Evolutionary conservation across 1,140 invertebrate genomes (phyloP).

Genomic region (Oppia nitens): DNA sequence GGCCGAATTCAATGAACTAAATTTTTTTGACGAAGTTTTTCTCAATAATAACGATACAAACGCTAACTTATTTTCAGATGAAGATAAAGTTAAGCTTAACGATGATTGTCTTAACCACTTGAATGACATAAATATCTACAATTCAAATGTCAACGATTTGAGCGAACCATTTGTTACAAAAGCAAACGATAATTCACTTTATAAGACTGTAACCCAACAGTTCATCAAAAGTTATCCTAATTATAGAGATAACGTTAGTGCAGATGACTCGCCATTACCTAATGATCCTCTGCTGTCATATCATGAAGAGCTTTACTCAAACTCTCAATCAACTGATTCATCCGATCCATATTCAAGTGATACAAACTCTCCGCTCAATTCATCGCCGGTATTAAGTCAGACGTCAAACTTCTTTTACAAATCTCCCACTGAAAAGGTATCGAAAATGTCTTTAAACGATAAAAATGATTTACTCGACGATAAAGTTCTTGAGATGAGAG

Average conservation of each 20-base stretch:
- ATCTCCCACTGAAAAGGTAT: not conserved
- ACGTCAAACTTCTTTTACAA: not conserved
- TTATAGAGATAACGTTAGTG: not conserved
- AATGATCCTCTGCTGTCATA: not conserved
- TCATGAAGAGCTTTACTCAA: not conserved
- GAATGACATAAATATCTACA: not conserved
- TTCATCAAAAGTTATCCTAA: not conserved
- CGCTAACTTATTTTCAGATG: not conserved
- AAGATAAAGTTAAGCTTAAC: not conserved
- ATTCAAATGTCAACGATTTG: not conserved
- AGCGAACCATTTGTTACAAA: not conserved
- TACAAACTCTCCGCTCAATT: not conserved
- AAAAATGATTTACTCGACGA: constrained; percentile 5
- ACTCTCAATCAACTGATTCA: not conserved
- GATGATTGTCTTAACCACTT: not conserved
- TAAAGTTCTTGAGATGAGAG: constrained; percentile 10
- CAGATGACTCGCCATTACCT: not conserved
- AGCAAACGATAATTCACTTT: not conserved
- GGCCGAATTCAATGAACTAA: constrained; percentile 3
- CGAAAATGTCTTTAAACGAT: not conserved
- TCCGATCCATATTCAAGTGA: not conserved
- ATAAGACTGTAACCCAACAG: not conserved
- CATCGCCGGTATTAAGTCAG: not conserved
- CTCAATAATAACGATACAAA: not conserved
- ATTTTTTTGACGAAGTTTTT: constrained; percentile 10